These are phyloP conservation scores for Habrosyne pyritoides DNA, from an alignment of 2,888 invertebrate species.

Conservation along the genomic window DNA sequence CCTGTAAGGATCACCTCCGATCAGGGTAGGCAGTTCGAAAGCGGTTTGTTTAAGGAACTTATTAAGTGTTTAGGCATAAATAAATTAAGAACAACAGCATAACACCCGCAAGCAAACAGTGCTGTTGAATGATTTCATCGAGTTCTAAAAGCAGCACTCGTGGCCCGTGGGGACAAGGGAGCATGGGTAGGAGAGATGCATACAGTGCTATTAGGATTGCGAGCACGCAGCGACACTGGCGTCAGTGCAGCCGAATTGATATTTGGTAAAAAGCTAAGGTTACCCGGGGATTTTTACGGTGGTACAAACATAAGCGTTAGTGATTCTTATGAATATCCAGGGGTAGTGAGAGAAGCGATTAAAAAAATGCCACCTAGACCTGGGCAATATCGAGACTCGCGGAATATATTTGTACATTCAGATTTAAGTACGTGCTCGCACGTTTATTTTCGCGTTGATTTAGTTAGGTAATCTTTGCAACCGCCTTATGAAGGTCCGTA, in stretches of 20 bases:
- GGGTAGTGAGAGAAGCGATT: background rate
- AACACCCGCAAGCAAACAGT: conserved; percentile 27
- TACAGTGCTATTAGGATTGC: conserved; percentile 20
- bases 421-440: conserved; percentile 10
- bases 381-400: background rate
- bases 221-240: conserved; percentile 19
- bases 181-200: conserved; percentile 21
- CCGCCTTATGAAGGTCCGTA: conserved; percentile 18
- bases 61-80: background rate
- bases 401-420: conserved; percentile 11
- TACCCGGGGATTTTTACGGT: conserved; percentile 21
- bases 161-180: conserved; percentile 13
- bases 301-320: background rate
- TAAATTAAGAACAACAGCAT: conserved; percentile 5
- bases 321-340: background rate
- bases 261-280: conserved; percentile 15
- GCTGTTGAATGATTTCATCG: conserved; percentile 28
- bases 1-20: too few relatives aligned
- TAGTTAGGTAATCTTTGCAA: conserved; percentile 10
- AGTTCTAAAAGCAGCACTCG: conserved; percentile 21
- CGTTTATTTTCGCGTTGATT: conserved; percentile 15
- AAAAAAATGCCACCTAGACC: background rate
- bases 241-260: conserved; percentile 21
- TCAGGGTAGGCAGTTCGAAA: too few relatives aligned
- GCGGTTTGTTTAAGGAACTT: too few relatives aligned